Evolutionary conservation across 2,113 vertebrate species (phyloP).

Genomic region (Myrmecobius fasciatus): DNA sequence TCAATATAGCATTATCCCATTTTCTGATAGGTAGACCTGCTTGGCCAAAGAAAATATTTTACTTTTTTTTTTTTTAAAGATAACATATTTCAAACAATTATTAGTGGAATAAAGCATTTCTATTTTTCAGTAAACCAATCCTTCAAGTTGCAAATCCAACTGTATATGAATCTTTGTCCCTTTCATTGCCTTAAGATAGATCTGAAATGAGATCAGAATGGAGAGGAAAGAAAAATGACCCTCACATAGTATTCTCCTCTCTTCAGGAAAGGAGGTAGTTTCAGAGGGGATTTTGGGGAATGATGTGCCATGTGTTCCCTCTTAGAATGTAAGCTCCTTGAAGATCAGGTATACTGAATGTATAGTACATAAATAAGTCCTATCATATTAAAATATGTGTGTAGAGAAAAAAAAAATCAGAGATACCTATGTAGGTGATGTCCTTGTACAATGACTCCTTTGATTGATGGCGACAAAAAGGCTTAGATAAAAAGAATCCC

Average conservation of each 20-base stretch:
- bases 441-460: not conserved
- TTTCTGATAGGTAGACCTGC: not conserved
- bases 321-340: not conserved
- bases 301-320: not conserved
- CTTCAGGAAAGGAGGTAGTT: not conserved
- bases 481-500: not conserved
- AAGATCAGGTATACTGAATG: not conserved
- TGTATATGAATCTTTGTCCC: not conserved
- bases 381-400: not conserved
- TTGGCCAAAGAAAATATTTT: not conserved
- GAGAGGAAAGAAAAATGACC: not conserved
- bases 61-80: not conserved
- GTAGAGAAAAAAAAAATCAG: not conserved
- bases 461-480: not conserved
- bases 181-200: not conserved
- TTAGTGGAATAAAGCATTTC: not conserved
- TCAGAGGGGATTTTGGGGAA: not conserved
- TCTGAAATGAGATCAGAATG: not conserved
- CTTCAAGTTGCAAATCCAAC: not conserved
- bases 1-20: not conserved
- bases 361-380: not conserved
- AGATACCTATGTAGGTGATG: not conserved
- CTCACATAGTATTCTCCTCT: not conserved
- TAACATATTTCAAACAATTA: not conserved
- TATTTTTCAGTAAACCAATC: not conserved